Conservation (phyloP, 2,797 vertebrate genomes). For the Leuciscus waleckii region DNA sequence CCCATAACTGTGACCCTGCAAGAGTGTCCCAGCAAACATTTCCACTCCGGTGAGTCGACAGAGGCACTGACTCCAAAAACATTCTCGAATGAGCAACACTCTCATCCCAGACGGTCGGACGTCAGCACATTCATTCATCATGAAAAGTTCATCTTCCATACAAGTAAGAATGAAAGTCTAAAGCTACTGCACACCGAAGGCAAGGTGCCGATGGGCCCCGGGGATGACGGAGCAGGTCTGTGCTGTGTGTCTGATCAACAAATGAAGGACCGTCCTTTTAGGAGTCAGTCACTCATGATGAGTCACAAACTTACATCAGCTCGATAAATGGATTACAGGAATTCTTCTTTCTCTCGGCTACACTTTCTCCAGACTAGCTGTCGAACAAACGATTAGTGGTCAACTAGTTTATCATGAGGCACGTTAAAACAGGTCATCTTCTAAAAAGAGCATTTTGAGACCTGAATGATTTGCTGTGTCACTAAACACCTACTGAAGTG, state of each 20-base stretch:
- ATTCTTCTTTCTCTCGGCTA: conserved; percentile 52
- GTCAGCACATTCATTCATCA: conserved; percentile 26
- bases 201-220: not conserved
- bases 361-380: conserved; percentile 14
- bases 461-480: not conserved
- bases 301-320: conserved; percentile 51
- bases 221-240: not conserved
- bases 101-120: not conserved
- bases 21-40: conserved; percentile 9
- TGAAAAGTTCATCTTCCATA: not conserved
- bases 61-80: conserved; percentile 8
- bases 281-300: conserved; percentile 34
- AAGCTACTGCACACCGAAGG: not conserved
- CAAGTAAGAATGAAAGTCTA: not conserved
- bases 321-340: conserved; percentile 60
- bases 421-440: not conserved
- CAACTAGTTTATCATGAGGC: not conserved
- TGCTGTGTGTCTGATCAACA: conserved; percentile 10
- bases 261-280: conserved; percentile 24
- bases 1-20: not conserved
- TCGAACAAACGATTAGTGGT: not conserved
- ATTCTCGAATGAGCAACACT: conserved; percentile 13
- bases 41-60: not conserved
- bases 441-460: not conserved
- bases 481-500: not conserved